A percentile compares a stretch with the other conserved stretches of the same genome.
Evolutionary conservation across 2,113 vertebrate species (phyloP).

Genomic region (Suricata suricatta): DNA sequence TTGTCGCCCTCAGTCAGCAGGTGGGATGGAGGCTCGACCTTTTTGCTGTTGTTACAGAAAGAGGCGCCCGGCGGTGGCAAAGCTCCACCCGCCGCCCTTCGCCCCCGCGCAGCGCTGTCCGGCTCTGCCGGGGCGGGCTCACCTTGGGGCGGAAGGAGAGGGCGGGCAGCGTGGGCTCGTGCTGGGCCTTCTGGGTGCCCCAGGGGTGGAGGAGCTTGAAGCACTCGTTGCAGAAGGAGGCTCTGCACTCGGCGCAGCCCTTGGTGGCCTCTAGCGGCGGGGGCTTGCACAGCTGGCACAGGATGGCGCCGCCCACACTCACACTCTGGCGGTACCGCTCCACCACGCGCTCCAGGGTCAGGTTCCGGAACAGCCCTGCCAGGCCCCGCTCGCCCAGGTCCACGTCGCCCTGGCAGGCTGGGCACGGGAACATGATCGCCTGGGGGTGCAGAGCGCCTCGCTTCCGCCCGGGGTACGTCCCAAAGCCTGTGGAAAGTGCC

Average conservation of each 20-base stretch:
- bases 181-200: conserved; percentile 97
- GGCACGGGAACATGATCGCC: conserved; percentile 93
- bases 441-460: conserved; percentile 87
- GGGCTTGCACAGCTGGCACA: conserved; percentile 97
- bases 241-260: conserved; percentile 95
- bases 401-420: conserved; percentile 92
- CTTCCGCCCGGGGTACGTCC: conserved; percentile 94
- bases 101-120: neutral
- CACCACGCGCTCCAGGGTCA: conserved; percentile 96
- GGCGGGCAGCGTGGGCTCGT: conserved; percentile 95
- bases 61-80: neutral
- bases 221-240: conserved; percentile 98
- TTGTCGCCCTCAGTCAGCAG: neutral
- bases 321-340: conserved; percentile 91
- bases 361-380: conserved; percentile 94
- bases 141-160: conserved; percentile 97
- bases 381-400: conserved; percentile 95
- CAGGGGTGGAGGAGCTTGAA: conserved; percentile 99
- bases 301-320: conserved; percentile 89
- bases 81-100: neutral
- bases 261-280: conserved; percentile 95
- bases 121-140: conserved; percentile 45
- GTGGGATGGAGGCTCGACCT: neutral
- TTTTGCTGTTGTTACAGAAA: neutral
- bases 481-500: conserved; percentile 86